These are phyloP conservation scores for Erythrolamprus reginae DNA, from an alignment of 2,113 vertebrate species.

Conservation along the genomic window DNA sequence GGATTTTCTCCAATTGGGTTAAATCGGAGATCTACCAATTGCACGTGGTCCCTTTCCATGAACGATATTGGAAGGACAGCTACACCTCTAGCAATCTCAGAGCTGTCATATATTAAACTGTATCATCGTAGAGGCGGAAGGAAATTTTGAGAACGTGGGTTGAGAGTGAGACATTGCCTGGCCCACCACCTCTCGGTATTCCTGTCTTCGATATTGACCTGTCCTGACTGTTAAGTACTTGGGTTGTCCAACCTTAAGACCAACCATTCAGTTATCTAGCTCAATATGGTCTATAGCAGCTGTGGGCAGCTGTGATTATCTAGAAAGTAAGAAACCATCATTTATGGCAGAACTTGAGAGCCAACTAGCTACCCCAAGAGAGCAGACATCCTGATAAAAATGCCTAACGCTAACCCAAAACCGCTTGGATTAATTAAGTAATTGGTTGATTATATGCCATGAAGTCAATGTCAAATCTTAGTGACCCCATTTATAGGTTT, in stretches of 20 bases:
- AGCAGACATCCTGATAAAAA: neutral
- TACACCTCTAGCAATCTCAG: neutral
- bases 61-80: neutral
- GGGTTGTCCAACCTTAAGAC: neutral
- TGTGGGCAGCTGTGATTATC: neutral
- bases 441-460: neutral
- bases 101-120: neutral
- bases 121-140: neutral
- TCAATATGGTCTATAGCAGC: neutral
- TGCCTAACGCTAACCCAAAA: neutral
- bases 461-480: neutral
- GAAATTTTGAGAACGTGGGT: neutral
- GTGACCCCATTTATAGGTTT: neutral
- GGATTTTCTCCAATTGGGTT: neutral
- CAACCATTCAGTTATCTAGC: neutral
- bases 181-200: neutral
- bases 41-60: neutral
- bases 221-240: neutral
- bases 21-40: neutral
- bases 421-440: neutral
- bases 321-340: neutral
- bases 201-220: neutral
- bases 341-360: neutral
- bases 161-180: neutral
- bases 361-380: too few relatives aligned